Base-by-base conservation (phyloP, 2,797 vertebrate species). In the Masticophis lateralis region DNA sequence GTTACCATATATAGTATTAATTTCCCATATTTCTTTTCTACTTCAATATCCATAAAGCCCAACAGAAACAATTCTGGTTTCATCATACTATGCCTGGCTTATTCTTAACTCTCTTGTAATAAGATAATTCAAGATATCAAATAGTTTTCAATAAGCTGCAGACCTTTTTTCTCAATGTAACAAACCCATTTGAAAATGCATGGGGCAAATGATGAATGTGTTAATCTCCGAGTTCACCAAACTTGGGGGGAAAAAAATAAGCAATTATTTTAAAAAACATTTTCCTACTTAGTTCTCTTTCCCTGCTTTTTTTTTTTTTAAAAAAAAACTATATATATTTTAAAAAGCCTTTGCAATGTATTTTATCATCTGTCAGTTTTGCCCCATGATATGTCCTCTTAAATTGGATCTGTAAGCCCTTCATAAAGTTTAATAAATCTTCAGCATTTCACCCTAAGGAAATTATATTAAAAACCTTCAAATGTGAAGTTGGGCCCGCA, bases 401-500 rank as follows among this genome's bases (percentile, higher is more conserved):
- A 98, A 98, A 98, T 98, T 98, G 98, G 98, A 98, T 98, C 98
- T 98, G 98, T 99, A 99, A 99, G 98, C 98, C 99, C 98, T 99
- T 99, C 99, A 99, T 99, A 99, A 99, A 99, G 98, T 99, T 99
- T 99, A 99, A 99, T 98, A 98, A 98, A 98, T 98, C 98, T 98
- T 98, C 98, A 98, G 98, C 98, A 98, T 98, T 98, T 98, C 98
- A 98, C 98, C 98, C 98, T 98, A 98, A 98, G 98, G 98, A 98
- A 98, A 98, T 98, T 98, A 98, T 98, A 98, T 98, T 99, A 99
- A 99, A 98, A 99, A 98, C 98, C 98, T 98, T 98, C 98, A 98
- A 98, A 98, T 98, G 98, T 98, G 98, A 98, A 98, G 98, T 98
- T 98, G 98, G 99, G 98, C 98, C 98, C 93, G 97, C 98, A 98